These are phyloP conservation scores for Chloropsis hardwickii DNA, from an alignment of 2,113 vertebrate species.

Conservation along the genomic window DNA sequence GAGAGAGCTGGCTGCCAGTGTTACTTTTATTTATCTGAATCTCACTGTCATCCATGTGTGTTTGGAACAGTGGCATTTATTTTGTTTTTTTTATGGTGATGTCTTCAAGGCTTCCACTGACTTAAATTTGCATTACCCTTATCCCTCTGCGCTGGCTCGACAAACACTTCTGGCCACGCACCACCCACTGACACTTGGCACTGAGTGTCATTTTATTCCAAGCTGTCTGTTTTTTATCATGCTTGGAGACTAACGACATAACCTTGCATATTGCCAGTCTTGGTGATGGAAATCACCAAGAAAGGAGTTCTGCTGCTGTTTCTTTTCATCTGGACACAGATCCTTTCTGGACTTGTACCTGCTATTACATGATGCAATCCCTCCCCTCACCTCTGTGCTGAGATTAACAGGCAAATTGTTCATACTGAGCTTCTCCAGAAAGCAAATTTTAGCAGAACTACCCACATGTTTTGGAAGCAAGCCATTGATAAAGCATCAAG, in stretches of 20 bases:
- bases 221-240: neutral
- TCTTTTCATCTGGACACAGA: neutral
- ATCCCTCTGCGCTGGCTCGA: fast-evolving
- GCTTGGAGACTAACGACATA: neutral
- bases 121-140: neutral
- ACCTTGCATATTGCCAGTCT: neutral
- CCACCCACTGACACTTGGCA: neutral
- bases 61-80: neutral
- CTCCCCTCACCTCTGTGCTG: neutral
- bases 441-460: neutral
- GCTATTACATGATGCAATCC: neutral
- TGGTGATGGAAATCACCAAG: fast-evolving
- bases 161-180: neutral
- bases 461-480: neutral
- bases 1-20: neutral
- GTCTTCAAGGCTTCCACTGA: neutral
- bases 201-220: neutral
- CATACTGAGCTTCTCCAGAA: neutral
- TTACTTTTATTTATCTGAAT: neutral
- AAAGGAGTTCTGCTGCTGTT: neutral
- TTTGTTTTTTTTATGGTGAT: neutral
- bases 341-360: neutral
- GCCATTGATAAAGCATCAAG: neutral
- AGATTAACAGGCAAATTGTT: neutral
- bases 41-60: neutral